Conservation (phyloP, 2,797 vertebrate species). For the Pterois miles region DNA sequence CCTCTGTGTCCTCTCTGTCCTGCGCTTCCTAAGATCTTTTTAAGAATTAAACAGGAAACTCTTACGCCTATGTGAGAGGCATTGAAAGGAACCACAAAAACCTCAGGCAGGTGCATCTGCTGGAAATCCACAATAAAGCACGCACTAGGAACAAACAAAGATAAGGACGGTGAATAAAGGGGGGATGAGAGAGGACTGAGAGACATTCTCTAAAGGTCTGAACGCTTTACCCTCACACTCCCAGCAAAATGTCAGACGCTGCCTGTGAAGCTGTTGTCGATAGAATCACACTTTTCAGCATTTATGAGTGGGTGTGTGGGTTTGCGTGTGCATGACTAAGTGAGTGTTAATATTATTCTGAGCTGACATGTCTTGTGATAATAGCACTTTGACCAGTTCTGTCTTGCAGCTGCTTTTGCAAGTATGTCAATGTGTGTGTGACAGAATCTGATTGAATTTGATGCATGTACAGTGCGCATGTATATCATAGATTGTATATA, state of each 20-base stretch:
- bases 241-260: conserved; percentile 70
- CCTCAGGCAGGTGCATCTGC: conserved; percentile 24
- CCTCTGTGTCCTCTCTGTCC: conserved; percentile 4
- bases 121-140: conserved; percentile 32
- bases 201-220: conserved; percentile 76
- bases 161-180: conserved; percentile 47
- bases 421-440: background rate
- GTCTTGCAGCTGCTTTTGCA: conserved; percentile 24
- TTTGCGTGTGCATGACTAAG: background rate
- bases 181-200: conserved; percentile 55
- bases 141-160: conserved; percentile 60
- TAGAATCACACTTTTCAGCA: conserved; percentile 51
- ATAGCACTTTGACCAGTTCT: conserved; percentile 47
- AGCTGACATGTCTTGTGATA: conserved; percentile 41
- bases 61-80: background rate
- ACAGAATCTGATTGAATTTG: conserved; percentile 4
- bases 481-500: background rate
- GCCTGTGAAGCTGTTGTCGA: conserved; percentile 60
- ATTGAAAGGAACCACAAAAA: conserved; percentile 24
- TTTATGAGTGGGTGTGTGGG: conserved; percentile 28
- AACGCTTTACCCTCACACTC: conserved; percentile 70
- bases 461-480: background rate
- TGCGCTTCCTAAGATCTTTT: conserved; percentile 1
- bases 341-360: conserved; percentile 27
- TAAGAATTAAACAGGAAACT: background rate